Evolutionary conservation across 2,888 invertebrate genomes (phyloP).

Genomic region (Orthosia cruda): DNA sequence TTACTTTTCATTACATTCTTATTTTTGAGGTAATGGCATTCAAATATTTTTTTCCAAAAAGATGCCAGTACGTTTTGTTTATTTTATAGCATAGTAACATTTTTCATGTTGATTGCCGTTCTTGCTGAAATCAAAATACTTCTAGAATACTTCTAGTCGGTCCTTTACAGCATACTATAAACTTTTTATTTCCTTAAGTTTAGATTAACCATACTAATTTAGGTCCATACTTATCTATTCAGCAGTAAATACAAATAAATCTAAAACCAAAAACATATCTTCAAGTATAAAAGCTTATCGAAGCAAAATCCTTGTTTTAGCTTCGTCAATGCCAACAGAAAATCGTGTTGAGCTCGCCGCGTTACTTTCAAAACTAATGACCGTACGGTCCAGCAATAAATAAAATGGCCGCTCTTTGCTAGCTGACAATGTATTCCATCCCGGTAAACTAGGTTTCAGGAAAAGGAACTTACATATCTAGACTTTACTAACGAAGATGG

Average conservation of each 20-base stretch:
- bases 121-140: no score
- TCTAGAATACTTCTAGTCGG: no score
- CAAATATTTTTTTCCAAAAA: not conserved
- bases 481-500: slow-evolving; percentile 32
- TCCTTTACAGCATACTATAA: no score
- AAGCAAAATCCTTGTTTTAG: slow-evolving; percentile 2
- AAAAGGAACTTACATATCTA: slow-evolving; percentile 4
- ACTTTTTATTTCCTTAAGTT: no score
- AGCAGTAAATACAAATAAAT: not conserved
- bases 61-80: not conserved
- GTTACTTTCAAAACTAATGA: slow-evolving; percentile 33
- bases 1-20: not conserved
- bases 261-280: slow-evolving; percentile 4
- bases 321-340: slow-evolving; percentile 32
- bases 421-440: slow-evolving; percentile 10
- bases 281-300: not conserved
- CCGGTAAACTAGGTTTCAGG: slow-evolving; percentile 7
- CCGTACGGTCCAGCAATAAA: not conserved
- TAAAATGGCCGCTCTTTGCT: slow-evolving; percentile 20
- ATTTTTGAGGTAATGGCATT: not conserved
- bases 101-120: not conserved
- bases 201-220: no score
- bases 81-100: not conserved
- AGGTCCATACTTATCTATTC: no score
- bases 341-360: slow-evolving; percentile 11